A percentile compares a stretch with the other conserved stretches of the same genome.
Conservation (phyloP, 2,797 vertebrate genomes). For the Thaleichthys pacificus region DNA sequence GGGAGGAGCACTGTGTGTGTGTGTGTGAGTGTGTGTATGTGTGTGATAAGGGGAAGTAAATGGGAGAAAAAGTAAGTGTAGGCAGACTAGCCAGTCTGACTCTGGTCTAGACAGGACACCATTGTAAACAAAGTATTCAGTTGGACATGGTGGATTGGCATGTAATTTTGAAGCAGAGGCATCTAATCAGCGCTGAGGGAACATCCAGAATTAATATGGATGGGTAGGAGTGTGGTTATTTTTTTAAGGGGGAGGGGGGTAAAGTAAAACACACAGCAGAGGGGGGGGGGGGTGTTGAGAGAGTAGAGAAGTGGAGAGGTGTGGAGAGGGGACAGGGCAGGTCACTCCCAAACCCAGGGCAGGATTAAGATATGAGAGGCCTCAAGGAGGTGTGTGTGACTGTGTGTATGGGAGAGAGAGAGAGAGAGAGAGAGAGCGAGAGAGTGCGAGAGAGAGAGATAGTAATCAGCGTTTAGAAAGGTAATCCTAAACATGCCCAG, state of each 20-base stretch:
- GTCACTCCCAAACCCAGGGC: slow-evolving; percentile 41
- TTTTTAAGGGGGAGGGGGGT: slow-evolving; percentile 1
- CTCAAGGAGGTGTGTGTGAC: slow-evolving; percentile 23
- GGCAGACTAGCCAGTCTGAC: neutral
- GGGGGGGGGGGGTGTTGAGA: slow-evolving; percentile 1
- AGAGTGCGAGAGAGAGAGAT: too few relatives aligned
- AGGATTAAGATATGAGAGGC: slow-evolving; percentile 54
- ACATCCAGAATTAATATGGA: too few relatives aligned
- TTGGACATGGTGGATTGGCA: too few relatives aligned
- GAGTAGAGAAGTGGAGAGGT: slow-evolving; percentile 19
- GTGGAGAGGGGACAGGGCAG: slow-evolving; percentile 8
- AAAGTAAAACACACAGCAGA: neutral
- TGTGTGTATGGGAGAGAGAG: slow-evolving; percentile 18
- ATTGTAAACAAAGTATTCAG: too few relatives aligned
- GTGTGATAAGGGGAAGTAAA: neutral
- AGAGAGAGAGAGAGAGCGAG: too few relatives aligned
- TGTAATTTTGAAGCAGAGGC: too few relatives aligned
- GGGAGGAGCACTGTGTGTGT: slow-evolving; percentile 41
- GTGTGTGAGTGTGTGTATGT: neutral
- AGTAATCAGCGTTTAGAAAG: too few relatives aligned
- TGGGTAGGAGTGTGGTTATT: too few relatives aligned
- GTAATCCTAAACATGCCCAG: neutral
- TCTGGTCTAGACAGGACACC: too few relatives aligned
- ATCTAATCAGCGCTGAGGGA: too few relatives aligned
- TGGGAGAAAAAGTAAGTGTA: neutral